Percentiles rank a stretch among this genome's conserved stretches.
Evolutionary conservation across 1,140 invertebrate species (phyloP).

Genomic region (Notospermus geniculatus): DNA sequence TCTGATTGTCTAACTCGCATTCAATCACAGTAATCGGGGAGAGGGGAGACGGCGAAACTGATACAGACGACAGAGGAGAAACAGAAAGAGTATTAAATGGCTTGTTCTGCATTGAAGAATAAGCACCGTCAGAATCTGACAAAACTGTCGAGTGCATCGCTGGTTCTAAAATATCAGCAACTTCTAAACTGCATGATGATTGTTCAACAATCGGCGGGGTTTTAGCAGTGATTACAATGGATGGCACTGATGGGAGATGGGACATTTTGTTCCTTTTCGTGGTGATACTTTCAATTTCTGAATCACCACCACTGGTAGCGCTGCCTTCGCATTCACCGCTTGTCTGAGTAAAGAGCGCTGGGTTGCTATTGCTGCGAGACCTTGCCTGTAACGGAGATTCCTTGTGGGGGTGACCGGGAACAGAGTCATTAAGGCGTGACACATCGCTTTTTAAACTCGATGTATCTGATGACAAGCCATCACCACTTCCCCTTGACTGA

Average conservation of each 20-base stretch:
- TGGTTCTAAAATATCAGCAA: conserved; percentile 41
- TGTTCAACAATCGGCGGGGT: conserved; percentile 10
- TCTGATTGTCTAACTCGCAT: conserved; percentile 41
- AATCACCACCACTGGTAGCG: background rate
- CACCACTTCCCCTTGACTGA: background rate
- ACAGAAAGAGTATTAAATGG: background rate
- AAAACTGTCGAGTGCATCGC: conserved; percentile 21
- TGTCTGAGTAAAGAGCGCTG: too few relatives aligned
- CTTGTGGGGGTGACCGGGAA: background rate
- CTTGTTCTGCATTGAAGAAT: background rate
- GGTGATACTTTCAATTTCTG: conserved; percentile 8
- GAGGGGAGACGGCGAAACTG: conserved; percentile 33
- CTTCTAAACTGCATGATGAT: conserved; percentile 37
- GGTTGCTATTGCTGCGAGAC: too few relatives aligned
- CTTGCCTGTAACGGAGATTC: too few relatives aligned
- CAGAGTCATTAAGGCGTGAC: background rate
- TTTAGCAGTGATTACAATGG: conserved; percentile 27
- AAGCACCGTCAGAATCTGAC: conserved; percentile 11
- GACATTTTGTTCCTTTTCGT: conserved; percentile 15
- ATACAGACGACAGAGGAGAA: conserved; percentile 29
- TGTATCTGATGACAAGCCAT: too few relatives aligned
- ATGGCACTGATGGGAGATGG: conserved; percentile 29
- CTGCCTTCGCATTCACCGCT: too few relatives aligned
- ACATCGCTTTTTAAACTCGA: background rate
- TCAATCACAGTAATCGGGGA: conserved; percentile 50